Conservation (phyloP, 2,888 invertebrate genomes). For the Trimorus sp. region DNA sequence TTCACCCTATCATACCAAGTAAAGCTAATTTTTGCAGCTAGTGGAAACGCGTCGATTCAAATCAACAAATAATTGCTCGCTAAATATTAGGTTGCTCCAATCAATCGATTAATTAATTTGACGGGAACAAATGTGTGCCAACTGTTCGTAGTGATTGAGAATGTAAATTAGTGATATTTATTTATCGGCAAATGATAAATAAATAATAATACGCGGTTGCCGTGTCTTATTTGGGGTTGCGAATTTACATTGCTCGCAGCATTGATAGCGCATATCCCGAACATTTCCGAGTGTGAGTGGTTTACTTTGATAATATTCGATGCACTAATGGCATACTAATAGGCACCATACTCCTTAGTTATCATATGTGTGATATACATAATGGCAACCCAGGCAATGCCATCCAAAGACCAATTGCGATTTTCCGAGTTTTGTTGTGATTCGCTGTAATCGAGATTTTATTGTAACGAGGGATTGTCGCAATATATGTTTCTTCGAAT, state of each 20-base stretch:
- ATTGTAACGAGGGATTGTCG: not conserved
- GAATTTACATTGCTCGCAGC: slow-evolving; percentile 22
- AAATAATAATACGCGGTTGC: slow-evolving; percentile 4
- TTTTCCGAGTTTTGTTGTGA: no score
- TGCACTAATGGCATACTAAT: slow-evolving; percentile 52
- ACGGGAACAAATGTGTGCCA: no score
- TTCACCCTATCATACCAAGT: no score
- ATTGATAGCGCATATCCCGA: slow-evolving; percentile 21
- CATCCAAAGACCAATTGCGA: no score
- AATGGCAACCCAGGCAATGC: not conserved
- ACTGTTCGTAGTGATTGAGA: no score
- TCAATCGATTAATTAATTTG: no score
- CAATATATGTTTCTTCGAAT: no score
- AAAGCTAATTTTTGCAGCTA: no score
- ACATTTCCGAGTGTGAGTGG: slow-evolving; percentile 39
- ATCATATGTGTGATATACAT: slow-evolving; percentile 29
- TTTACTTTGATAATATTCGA: slow-evolving; percentile 53
- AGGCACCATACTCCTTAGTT: slow-evolving; percentile 39
- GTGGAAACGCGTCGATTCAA: no score
- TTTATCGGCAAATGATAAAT: slow-evolving; percentile 4
- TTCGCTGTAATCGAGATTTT: not conserved
- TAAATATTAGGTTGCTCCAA: no score
- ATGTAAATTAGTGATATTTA: no score
- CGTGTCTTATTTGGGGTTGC: slow-evolving; percentile 19
- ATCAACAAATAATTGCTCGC: no score